Conservation (phyloP, 2,888 invertebrate species). For the Epinotia nisella region DNA sequence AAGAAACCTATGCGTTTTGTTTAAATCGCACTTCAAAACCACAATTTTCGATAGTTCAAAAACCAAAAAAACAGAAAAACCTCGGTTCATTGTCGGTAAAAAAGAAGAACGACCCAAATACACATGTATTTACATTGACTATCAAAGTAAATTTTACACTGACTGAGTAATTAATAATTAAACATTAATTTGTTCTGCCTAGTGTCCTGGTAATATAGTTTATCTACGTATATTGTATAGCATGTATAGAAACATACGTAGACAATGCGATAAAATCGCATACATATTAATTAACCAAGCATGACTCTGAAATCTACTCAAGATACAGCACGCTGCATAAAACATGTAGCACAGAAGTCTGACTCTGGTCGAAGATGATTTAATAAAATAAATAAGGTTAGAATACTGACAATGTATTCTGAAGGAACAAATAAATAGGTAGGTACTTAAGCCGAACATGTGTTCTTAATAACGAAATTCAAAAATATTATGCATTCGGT, state of each 20-base stretch:
- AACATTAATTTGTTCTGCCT: background rate
- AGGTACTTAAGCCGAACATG: background rate
- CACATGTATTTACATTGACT: no score
- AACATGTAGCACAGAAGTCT: slow-evolving; percentile 1
- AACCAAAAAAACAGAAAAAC: no score
- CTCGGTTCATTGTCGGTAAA: no score
- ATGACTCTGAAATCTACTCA: slow-evolving; percentile 32
- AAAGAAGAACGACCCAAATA: no score
- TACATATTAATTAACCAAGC: slow-evolving; percentile 22
- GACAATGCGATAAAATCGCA: slow-evolving; percentile 29
- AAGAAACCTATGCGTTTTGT: no score
- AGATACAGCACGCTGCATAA: slow-evolving; percentile 48
- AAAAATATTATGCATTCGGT: background rate
- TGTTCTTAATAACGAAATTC: background rate
- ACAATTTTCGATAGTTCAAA: no score
- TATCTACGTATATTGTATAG: background rate
- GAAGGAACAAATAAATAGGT: background rate
- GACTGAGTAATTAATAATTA: no score
- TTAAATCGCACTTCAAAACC: no score
- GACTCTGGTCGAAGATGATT: background rate
- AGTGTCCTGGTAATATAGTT: slow-evolving; percentile 1
- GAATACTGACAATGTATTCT: background rate
- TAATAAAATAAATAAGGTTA: no score
- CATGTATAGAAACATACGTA: slow-evolving; percentile 9
- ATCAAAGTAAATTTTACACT: no score